phyloP scores from a whole-genome alignment of 2,797 vertebrate species.

The Lithobates sylvaticus region DNA sequence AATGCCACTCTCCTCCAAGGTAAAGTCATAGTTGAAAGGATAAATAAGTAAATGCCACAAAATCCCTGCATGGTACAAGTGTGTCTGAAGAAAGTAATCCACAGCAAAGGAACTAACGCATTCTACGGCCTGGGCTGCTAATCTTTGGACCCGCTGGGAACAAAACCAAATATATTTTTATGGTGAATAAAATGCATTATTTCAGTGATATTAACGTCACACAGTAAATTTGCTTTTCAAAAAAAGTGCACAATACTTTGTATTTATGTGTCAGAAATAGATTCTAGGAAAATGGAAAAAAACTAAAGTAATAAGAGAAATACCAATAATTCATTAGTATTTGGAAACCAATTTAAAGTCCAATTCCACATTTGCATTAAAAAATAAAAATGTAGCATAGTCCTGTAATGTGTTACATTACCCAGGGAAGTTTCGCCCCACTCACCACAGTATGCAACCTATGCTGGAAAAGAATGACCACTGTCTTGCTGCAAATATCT shows the following conservation, averaged over 20 bases:
- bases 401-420: no score
- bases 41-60: slow-evolving; percentile 94
- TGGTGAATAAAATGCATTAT: not conserved
- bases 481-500: no score
- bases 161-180: slow-evolving; percentile 1
- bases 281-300: not conserved
- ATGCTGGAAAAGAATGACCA: no score
- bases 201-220: not conserved
- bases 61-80: slow-evolving; percentile 93
- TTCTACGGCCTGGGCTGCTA: slow-evolving; percentile 88
- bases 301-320: not conserved
- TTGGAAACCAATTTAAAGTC: no score
- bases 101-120: slow-evolving; percentile 96
- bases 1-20: slow-evolving; percentile 96
- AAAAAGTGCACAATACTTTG: no score
- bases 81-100: slow-evolving; percentile 96
- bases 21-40: slow-evolving; percentile 98
- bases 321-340: no score
- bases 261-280: not conserved
- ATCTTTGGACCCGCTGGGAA: slow-evolving; percentile 87
- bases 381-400: no score
- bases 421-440: no score
- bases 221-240: not conserved
- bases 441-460: no score
- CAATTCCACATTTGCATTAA: no score